These are phyloP conservation scores for Heterotilapia buettikoferi DNA, from an alignment of 2,113 vertebrate species.

Conservation along the genomic window DNA sequence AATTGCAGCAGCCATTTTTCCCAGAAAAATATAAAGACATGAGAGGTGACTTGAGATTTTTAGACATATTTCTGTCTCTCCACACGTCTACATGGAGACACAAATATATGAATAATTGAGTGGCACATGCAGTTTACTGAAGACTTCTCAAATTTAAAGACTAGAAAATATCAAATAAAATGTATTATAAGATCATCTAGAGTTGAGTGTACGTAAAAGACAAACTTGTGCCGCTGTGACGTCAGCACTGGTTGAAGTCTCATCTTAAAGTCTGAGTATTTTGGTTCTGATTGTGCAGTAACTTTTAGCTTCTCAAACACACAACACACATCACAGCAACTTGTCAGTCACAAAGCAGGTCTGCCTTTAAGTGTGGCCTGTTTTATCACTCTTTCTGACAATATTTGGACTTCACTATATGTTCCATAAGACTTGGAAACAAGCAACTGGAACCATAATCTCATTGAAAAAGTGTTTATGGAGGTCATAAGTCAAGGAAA, in stretches of 20 bases:
- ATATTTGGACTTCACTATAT: not conserved
- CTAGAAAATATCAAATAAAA: not conserved
- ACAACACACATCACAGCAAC: not conserved
- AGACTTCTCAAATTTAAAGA: not conserved
- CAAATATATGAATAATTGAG: not conserved
- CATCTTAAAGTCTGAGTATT: not conserved
- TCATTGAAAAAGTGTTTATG: not conserved
- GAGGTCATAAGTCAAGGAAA: not conserved
- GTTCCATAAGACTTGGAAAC: not conserved
- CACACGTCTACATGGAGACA: not conserved
- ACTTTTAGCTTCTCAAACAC: not conserved
- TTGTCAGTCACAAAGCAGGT: not conserved
- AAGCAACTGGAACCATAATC: not conserved
- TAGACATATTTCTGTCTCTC: not conserved
- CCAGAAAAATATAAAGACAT: not conserved
- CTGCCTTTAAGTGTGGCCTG: not conserved
- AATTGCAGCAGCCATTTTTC: not conserved
- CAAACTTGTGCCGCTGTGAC: not conserved
- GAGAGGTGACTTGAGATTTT: not conserved
- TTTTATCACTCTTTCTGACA: not conserved
- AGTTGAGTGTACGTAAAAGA: not conserved
- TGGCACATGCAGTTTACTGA: not conserved
- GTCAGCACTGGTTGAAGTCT: not conserved
- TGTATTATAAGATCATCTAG: not conserved
- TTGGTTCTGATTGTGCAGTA: not conserved